Evolutionary conservation across 2,888 invertebrate genomes (phyloP).

Genomic region (Tachystola acroxantha): DNA sequence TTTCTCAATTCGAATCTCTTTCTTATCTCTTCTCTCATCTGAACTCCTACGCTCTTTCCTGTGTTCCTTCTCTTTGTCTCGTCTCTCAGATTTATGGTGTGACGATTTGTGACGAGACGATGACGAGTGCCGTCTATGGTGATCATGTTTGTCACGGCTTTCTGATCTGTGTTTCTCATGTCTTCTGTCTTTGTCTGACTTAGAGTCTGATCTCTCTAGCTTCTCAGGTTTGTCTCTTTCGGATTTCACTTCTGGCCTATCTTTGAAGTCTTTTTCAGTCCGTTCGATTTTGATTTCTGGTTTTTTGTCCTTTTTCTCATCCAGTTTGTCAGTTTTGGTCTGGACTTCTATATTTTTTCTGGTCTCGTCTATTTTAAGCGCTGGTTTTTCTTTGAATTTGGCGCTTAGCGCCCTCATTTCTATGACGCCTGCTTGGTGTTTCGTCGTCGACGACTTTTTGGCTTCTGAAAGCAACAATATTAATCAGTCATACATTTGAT

Average conservation of each 20-base stretch:
- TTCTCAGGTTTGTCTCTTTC: constrained; percentile 3
- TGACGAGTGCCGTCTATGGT: constrained; percentile 55
- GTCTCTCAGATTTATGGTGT: constrained; percentile 26
- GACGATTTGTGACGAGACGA: constrained; percentile 55
- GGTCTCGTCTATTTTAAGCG: constrained; percentile 44
- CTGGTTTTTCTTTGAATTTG: constrained; percentile 59
- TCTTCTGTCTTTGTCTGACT: constrained; percentile 30
- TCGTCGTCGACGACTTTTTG: constrained; percentile 45
- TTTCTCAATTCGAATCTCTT: constrained; percentile 27
- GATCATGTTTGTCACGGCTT: constrained; percentile 39
- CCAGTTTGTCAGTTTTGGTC: constrained; percentile 34
- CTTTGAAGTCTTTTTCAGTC: constrained; percentile 12
- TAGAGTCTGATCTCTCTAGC: constrained; percentile 7
- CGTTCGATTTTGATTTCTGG: constrained; percentile 18
- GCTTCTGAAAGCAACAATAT: constrained; percentile 42
- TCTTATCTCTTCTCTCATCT: constrained; percentile 9
- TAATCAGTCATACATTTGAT: neutral
- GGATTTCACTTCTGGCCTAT: constrained; percentile 9
- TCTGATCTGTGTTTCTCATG: constrained; percentile 36
- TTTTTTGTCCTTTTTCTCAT: constrained; percentile 32
- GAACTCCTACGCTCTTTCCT: constrained; percentile 11
- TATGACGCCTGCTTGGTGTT: constrained; percentile 67
- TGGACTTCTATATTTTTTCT: constrained; percentile 55
- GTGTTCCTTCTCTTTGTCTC: constrained; percentile 16
- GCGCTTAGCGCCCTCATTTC: constrained; percentile 71